Evolutionary conservation across 2,888 invertebrate genomes (phyloP), one percentile per base, ranked within the genome.

Genomic region (Andricus curvator): DNA sequence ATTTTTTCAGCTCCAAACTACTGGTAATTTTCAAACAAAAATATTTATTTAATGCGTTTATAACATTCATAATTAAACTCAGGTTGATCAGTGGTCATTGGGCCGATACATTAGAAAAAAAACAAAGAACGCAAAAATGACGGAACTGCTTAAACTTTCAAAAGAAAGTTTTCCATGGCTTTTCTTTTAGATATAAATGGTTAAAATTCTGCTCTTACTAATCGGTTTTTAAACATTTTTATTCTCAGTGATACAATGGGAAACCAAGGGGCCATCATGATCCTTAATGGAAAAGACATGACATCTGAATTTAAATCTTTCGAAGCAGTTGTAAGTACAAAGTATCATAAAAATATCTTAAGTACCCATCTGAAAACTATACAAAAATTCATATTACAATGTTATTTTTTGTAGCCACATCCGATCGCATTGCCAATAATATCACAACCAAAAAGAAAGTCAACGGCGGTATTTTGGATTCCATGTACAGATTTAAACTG

Each of bases 1-100:
- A 99, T 99, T 76, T 99, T 99, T 94, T 99, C 99, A 1, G 99
- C 99, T 87, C 99, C 99, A 85, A 99, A 99, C 93, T 99, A 99
- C 95, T 99, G 99, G 98, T 98, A 93, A 93, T 93, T 92, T 56
- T 2, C 0, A n/a, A 56, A n/a, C 3, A 15, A 4, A 15, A 4
- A 4, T 44, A 15, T 44, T 44, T 4, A 44, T 44, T 41, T 3
- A 44, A 44, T 44, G 44, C 44, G 4, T 44, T 44, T 44, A 15
- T 44, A 44, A 44, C 15, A 0, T 44, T 44, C 15, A 44, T 44
- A 44, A 44, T 44, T 4, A 44, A 44, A 15, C 15, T 44, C 44
- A 44, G 15, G 4, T 15, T 44, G 4, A 15, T 44, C 13, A 44
- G 15, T 44, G 44, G 44, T 44, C 13, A 15, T 44, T 44, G 44